Base-by-base conservation (phyloP, 1,140 invertebrate genomes). In the Pentalonia nigronervosa region DNA sequence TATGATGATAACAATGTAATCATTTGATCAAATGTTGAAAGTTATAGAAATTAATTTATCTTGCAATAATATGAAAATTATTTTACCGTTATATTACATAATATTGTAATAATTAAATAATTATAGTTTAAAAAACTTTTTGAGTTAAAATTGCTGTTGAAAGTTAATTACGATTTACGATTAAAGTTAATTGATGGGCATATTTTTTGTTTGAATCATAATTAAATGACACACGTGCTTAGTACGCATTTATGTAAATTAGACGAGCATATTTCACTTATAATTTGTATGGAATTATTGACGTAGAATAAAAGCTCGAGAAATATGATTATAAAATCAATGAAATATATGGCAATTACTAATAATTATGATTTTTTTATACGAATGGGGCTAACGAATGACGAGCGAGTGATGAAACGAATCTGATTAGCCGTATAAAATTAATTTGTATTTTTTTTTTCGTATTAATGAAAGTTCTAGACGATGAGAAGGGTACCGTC, bases 401-500 rank as follows among this genome's bases (percentile, higher is more conserved):
- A 48, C 17, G 20, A 88, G 45, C 8, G n/a, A n/a, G 34, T 34
- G 86, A 88, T 25, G 47, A 9, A 88, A 48, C 7, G 30, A 88
- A 88, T 48, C 30, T 88, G 45, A 88, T 88, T n/a, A 48, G n/a
- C 30, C n/a, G 21, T 50, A 9, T 36, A 53, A 89, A 56, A 89
- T 56, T 89, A 30, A 53, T 56, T 89, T 89, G n/a, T 41, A 89
- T 89, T 89, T 89, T 53, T 89, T 89, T 53, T 36, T 36, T 83
- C 34, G 34, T 36, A 8, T 83, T 83, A 21, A 48, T 87, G 47
- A n/a, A 87, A 87, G 30, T 89, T 56, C 34, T 34, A 56, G n/a
- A 50, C 47, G 47, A 50, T 50, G n/a, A 88, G n/a, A 56, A 89
- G 45, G 48, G 21, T 36, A 56, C 25, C 23, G 50, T 30, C 30